Evolutionary conservation across 2,113 vertebrate genomes (phyloP), one percentile per base, ranked within the genome.

Genomic region (Sus scrofa): DNA sequence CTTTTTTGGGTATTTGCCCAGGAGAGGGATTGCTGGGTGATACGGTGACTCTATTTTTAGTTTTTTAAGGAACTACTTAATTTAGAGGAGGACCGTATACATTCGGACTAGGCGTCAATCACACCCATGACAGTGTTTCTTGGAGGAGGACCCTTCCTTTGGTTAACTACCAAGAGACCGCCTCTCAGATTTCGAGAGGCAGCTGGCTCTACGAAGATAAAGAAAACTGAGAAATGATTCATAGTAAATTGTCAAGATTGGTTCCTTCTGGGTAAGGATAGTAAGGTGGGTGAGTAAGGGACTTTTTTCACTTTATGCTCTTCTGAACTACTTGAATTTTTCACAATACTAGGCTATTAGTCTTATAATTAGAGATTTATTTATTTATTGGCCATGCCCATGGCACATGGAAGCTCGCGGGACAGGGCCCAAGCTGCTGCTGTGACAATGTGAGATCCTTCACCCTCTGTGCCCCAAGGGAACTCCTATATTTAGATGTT

Each of bases 141-240:
- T 32, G 27, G 54, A 67, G 27, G n/a, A 75, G 56, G 30, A 22
- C 60, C 2, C 3, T n/a, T 90, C 58, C 22, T 26, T 73, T 34
- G 22, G 18, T 11, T 79, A 10, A 27, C 15, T 70, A 54, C 34
- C 34, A 19, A 24, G 37, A 60, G 62, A 50, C 54, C 7, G 34
- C 14, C 24, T 32, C 3, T 93, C 27, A 37, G 20, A 44, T 91
- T 77, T 95, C 37, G 22, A 30, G 44, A 77, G 54, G 92, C 44
- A 30, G 22, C 20, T 54, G 9, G 52, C 81, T 12, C 30, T 37
- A 16, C 26, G 44, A 44, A 56, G 54, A 83, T 54, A 67, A 39
- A 83, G 15, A 93, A 93, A 73, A 20, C 8, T 78, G 74, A 26
- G 22, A 60, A 83, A 86, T 60, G n/a, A 52, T 56, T 73, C 68